Base-by-base conservation (phyloP, 1,140 invertebrate species). In the Anoplolepis gracilipes region DNA sequence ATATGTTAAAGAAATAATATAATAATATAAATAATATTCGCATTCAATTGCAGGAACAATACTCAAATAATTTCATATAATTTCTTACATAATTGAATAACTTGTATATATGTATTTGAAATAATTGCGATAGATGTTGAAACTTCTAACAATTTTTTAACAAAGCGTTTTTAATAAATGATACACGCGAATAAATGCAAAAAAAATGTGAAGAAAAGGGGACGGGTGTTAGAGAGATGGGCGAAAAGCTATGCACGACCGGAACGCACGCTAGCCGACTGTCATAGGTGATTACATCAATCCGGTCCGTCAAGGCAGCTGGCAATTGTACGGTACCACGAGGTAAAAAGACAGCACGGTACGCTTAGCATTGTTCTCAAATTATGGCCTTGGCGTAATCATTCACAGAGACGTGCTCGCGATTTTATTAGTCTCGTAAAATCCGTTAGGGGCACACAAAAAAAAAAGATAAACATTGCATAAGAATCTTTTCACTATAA, bases 271-370 rank as follows among this genome's bases (percentile, higher is more conserved):
- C 61, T 84, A 64, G 70, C 64, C 70, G 85, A 84, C 85, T 85
- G 82, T 91, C 89, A 84, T 82, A 85, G 53, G 57, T 70, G 79
- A 85, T 85, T 85, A 87, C 73, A 76, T 87, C 87, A 75, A 73
- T 16, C 76, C 8, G 6, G 46, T n/a, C 57, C 28, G 61, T 76
- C 73, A 70, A 90, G 89, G 59, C 84, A 62, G 69, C 62, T 62
- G 62, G 81, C 82, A 89, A 89, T 87, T 69, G 77, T 76, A 84
- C 55, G 85, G 69, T 76, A 81, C 67, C 33, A n/a, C 49, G 78
- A 84, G 75, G 53, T 65, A 90, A 87, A 65, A 85, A 33, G 62
- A 77, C 75, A 55, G 59, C 39, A 42, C 77, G 88, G 70, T 85
- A 67, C 61, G 67, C 64, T 67, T 61, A 59, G 82, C 73, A 84